These are phyloP conservation scores for Nebria salina DNA, from an alignment of 2,888 invertebrate genomes.

Conservation along the genomic window DNA sequence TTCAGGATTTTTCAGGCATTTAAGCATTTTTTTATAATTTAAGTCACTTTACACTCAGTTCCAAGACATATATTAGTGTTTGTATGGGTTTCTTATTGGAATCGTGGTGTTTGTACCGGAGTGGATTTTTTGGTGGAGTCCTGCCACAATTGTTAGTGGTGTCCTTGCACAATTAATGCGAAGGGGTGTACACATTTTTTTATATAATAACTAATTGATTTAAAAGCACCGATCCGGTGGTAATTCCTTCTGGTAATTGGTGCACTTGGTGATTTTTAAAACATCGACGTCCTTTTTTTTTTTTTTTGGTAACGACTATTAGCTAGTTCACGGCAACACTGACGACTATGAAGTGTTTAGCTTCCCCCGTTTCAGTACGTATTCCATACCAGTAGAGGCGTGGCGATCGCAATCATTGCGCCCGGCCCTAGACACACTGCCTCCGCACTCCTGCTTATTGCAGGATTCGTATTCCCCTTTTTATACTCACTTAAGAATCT, in stretches of 20 bases:
- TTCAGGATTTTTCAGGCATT: too few species aligned
- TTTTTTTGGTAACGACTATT: slow-evolving; percentile 25
- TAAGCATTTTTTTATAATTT: too few species aligned
- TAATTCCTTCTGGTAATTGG: too few species aligned
- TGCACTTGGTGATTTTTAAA: neutral
- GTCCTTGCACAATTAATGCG: neutral
- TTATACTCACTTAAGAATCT: too few species aligned
- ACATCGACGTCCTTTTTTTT: slow-evolving; percentile 11
- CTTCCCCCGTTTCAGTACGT: neutral
- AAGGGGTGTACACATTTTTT: neutral
- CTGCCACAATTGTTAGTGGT: neutral
- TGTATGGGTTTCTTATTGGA: too few species aligned
- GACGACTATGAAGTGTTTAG: neutral
- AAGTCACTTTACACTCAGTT: too few species aligned
- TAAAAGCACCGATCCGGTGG: too few species aligned
- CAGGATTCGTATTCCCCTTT: too few species aligned
- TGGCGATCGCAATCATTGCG: slow-evolving; percentile 50
- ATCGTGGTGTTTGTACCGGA: too few species aligned
- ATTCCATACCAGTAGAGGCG: slow-evolving; percentile 52
- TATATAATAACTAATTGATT: too few species aligned
- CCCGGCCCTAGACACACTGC: neutral
- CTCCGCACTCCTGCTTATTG: neutral
- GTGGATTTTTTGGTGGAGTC: too few species aligned
- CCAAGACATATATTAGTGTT: too few species aligned
- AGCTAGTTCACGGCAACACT: slow-evolving; percentile 27